Evolutionary conservation across 30 jellyfish, hydroid and myxozoan species (phyloP).

Genomic region (Clytia hemisphaerica): DNA sequence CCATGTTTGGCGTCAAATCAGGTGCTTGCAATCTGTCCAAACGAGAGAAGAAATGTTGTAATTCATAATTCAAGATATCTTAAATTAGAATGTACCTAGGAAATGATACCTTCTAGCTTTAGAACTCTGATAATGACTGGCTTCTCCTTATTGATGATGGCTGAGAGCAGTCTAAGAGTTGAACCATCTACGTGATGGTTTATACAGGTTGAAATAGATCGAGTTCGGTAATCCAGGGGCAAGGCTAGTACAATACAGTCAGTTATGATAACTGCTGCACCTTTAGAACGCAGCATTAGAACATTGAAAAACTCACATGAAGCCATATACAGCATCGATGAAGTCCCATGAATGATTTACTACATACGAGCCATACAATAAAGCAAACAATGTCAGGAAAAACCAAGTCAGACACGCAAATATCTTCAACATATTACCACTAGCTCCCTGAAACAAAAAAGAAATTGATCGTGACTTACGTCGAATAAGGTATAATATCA

Average conservation of each 20-base stretch:
- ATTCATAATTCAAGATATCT: neutral
- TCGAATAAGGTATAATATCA: too few relatives aligned
- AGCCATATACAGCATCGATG: slow-evolving; percentile 44
- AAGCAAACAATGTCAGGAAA: neutral
- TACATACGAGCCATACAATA: slow-evolving; percentile 27
- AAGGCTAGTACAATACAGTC: neutral
- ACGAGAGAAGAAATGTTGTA: neutral
- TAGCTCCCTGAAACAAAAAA: too few relatives aligned
- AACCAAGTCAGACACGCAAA: neutral
- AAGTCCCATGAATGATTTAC: slow-evolving; percentile 49
- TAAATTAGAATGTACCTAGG: neutral
- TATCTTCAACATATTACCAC: neutral
- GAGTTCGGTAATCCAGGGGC: too few relatives aligned
- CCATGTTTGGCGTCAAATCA: slow-evolving; percentile 93
- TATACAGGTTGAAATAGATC: too few relatives aligned
- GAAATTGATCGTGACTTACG: too few relatives aligned
- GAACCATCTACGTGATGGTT: too few relatives aligned
- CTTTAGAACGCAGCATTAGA: neutral
- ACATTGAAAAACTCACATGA: slow-evolving; percentile 34
- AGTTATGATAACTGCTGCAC: neutral
- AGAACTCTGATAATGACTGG: too few relatives aligned
- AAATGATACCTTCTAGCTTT: too few relatives aligned
- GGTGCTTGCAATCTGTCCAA: slow-evolving; percentile 58
- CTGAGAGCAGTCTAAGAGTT: too few relatives aligned
- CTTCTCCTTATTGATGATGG: too few relatives aligned